Conservation (phyloP, 2,113 vertebrate species). For the Atlantisia rogersi region DNA sequence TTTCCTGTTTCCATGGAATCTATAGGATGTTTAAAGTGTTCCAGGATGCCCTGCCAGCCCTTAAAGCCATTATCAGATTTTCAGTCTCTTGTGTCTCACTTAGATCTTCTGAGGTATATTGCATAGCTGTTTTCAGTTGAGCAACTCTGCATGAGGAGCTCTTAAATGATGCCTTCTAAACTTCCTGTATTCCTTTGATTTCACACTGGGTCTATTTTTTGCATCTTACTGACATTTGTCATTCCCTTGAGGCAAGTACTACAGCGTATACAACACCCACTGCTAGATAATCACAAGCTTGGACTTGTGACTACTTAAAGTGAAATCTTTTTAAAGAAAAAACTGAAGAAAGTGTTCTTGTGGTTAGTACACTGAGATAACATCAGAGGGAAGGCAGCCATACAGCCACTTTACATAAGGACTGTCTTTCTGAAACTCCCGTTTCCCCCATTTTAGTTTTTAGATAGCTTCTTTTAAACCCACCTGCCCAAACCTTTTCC, state of each 20-base stretch:
- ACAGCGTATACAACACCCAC: conserved; percentile 46
- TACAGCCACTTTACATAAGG: background rate
- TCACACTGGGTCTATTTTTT: conserved; percentile 72
- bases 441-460: background rate
- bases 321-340: conserved; percentile 1
- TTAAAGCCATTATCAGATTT: conserved; percentile 74
- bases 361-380: background rate
- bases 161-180: conserved; percentile 73
- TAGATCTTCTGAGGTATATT: conserved; percentile 73
- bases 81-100: conserved; percentile 67
- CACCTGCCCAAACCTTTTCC: background rate
- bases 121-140: conserved; percentile 65
- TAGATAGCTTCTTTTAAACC: background rate
- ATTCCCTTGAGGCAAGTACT: conserved; percentile 67
- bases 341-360: conserved; percentile 19
- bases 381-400: background rate
- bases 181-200: conserved; percentile 70
- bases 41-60: conserved; percentile 56
- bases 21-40: conserved; percentile 69
- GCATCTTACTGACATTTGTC: conserved; percentile 69
- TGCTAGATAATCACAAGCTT: conserved; percentile 71
- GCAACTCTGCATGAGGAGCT: conserved; percentile 66
- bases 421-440: background rate
- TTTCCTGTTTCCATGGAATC: conserved; percentile 72
- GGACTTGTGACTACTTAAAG: conserved; percentile 59